phyloP scores from a whole-genome alignment of 2,113 vertebrate species.

The Varanus komodoensis region DNA sequence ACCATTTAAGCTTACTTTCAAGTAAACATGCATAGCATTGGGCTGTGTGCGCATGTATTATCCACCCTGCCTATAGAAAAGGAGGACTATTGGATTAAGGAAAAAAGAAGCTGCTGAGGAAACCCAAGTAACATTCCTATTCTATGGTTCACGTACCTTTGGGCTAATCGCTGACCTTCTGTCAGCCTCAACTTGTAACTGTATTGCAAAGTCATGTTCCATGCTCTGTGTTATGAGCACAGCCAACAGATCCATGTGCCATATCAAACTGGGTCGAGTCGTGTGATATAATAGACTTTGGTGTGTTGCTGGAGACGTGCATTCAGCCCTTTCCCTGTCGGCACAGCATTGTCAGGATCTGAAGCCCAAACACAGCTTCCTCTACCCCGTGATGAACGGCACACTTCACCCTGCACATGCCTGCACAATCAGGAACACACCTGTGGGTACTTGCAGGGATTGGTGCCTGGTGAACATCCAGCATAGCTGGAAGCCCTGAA shows the following conservation, averaged over 20 bases:
- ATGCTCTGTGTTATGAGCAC: not conserved
- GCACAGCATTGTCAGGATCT: too few species aligned
- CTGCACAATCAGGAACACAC: too few species aligned
- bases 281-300: not conserved
- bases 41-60: not conserved
- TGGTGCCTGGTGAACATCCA: too few species aligned
- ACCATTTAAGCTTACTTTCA: not conserved
- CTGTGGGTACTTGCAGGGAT: too few species aligned
- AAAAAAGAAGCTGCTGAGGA: not conserved
- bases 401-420: too few species aligned
- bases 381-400: too few species aligned
- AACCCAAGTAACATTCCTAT: not conserved
- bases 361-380: too few species aligned
- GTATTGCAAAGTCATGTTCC: not conserved
- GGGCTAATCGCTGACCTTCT: not conserved
- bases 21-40: not conserved
- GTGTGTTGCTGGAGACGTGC: too few species aligned
- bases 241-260: not conserved
- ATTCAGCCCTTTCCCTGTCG: too few species aligned
- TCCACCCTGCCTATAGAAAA: not conserved
- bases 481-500: too few species aligned
- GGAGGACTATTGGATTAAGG: not conserved
- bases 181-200: not conserved
- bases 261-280: not conserved
- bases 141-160: not conserved